Evolutionary conservation across 2,113 vertebrate species (phyloP).

Genomic region (Meleagris gallopavo): DNA sequence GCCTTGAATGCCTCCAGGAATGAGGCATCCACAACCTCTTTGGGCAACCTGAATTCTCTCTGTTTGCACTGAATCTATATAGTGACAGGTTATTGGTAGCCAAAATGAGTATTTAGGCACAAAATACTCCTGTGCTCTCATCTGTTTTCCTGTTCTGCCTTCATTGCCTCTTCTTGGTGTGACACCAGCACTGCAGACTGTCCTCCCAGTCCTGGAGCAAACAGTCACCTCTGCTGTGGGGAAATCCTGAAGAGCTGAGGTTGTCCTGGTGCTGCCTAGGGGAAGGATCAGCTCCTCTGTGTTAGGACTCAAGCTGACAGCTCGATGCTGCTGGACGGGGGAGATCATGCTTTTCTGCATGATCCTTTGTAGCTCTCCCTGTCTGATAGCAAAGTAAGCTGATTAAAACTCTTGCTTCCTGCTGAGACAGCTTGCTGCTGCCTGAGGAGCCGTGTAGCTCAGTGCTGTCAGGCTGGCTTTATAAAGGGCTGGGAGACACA

Average conservation of each 20-base stretch:
- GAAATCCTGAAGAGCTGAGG: background rate
- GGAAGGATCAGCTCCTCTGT: background rate
- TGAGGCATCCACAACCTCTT: too few species aligned
- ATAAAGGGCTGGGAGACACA: background rate
- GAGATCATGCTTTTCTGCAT: fast-evolving
- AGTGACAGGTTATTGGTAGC: background rate
- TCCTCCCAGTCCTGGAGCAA: background rate
- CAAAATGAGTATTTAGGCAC: background rate
- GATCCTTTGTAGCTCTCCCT: background rate
- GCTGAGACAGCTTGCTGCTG: background rate
- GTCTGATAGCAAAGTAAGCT: background rate
- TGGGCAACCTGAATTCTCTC: background rate
- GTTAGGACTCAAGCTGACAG: background rate
- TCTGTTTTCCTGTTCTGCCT: background rate
- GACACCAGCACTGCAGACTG: background rate
- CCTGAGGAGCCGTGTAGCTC: background rate
- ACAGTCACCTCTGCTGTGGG: background rate
- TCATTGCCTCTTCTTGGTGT: fast-evolving
- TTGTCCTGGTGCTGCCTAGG: background rate
- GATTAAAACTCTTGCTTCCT: background rate
- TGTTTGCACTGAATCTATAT: background rate
- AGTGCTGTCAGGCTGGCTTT: background rate
- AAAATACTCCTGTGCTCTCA: background rate
- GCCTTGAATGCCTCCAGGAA: too few species aligned
- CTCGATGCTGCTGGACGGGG: background rate